These are phyloP conservation scores for Tethya wilhelma DNA, from an alignment of 37 sponge, comb jelly and placozoan genomes.

Conservation along the genomic window DNA sequence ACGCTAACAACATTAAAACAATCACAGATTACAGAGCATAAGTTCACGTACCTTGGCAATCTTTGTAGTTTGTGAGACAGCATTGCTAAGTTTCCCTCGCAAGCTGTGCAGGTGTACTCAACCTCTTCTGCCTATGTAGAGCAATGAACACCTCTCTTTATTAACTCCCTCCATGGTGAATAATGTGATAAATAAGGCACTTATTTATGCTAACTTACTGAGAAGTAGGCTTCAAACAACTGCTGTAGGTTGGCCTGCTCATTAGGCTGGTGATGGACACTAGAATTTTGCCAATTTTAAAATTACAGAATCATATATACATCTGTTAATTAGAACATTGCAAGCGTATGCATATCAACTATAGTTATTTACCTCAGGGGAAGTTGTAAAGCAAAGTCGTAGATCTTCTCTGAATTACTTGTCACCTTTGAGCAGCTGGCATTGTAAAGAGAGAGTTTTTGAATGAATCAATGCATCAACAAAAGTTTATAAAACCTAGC, in stretches of 20 bases:
- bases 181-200: not conserved
- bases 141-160: not conserved
- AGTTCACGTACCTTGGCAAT: constrained; percentile 54
- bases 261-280: constrained; percentile 16
- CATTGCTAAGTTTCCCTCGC: constrained; percentile 23
- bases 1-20: not conserved
- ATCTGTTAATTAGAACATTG: no score
- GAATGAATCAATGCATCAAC: not conserved
- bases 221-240: constrained; percentile 56
- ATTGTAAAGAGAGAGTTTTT: not conserved
- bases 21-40: not conserved
- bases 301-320: no score
- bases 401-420: constrained; percentile 22
- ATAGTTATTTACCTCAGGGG: constrained; percentile 25
- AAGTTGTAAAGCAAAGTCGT: constrained; percentile 61
- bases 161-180: not conserved
- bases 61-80: constrained; percentile 41
- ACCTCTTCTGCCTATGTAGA: constrained; percentile 49
- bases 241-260: constrained; percentile 56
- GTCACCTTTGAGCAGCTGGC: constrained; percentile 32
- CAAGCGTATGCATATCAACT: not conserved
- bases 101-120: constrained; percentile 56
- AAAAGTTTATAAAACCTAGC: not conserved
- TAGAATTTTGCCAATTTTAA: no score
- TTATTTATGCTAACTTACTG: constrained; percentile 5